Evolutionary conservation across 2,113 vertebrate species (phyloP).

Genomic region (Oryzias melastigma): DNA sequence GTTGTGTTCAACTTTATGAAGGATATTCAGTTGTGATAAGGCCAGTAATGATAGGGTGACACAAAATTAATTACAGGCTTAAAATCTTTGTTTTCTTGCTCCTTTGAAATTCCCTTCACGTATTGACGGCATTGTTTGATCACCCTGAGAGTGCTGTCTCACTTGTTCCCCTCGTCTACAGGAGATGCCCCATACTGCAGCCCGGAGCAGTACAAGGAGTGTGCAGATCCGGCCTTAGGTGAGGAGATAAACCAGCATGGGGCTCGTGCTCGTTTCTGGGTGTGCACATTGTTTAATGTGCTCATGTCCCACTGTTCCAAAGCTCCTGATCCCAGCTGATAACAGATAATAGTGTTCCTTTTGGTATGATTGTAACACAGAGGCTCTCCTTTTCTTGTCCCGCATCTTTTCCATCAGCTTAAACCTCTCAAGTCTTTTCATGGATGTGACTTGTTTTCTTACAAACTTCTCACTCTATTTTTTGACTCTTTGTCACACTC

Average conservation of each 20-base stretch:
- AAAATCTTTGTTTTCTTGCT: conserved; percentile 15
- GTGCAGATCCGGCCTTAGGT: conserved; percentile 96
- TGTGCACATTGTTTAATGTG: conserved; percentile 16
- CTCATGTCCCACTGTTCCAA: conserved; percentile 26
- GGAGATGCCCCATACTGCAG: conserved; percentile 98
- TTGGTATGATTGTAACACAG: conserved; percentile 21
- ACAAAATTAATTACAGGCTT: conserved; percentile 42
- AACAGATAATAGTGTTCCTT: conserved; percentile 49
- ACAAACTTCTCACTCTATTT: conserved; percentile 29
- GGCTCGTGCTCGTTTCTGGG: conserved; percentile 13
- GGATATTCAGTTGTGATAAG: conserved; percentile 35
- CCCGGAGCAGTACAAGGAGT: conserved; percentile 98
- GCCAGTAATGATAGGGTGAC: conserved; percentile 33
- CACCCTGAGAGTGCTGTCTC: conserved; percentile 35
- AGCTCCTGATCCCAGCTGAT: conserved; percentile 49
- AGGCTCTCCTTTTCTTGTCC: conserved; percentile 17
- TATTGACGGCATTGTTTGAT: neutral
- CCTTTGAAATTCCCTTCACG: conserved; percentile 1
- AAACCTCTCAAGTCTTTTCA: conserved; percentile 43
- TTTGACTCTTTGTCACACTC: conserved; percentile 3
- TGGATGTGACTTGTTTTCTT: conserved; percentile 41
- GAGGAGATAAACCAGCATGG: conserved; percentile 67
- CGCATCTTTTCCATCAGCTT: conserved; percentile 34
- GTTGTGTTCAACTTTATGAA: conserved; percentile 43
- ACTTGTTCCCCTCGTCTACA: conserved; percentile 56